Base-by-base conservation (phyloP, 2,113 vertebrate species). In the Erinaceus europaeus region DNA sequence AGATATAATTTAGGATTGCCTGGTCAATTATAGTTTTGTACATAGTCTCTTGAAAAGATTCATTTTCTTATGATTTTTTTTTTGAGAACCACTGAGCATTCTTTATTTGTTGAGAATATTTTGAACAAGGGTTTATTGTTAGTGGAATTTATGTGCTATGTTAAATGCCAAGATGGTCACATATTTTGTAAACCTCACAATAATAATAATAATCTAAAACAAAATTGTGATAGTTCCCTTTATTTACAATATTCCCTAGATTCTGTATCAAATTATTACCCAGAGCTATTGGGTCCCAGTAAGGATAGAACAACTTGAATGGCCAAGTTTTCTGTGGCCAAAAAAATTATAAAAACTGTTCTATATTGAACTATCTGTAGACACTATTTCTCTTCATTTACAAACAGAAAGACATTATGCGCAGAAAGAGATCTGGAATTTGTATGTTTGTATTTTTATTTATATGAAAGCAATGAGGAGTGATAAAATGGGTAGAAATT, bases 61-160 rank as follows among this genome's bases (percentile, higher is more conserved):
- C n/a, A n/a, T n/a, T n/a, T n/a, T n/a, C n/a, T n/a, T n/a, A n/a
- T n/a, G n/a, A n/a, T n/a, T n/a, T n/a, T n/a, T n/a, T n/a, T n/a
- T n/a, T n/a, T n/a, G n/a, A n/a, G n/a, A n/a, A n/a, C n/a, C n/a
- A n/a, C n/a, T n/a, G n/a, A n/a, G n/a, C n/a, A n/a, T n/a, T 53
- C 65, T n/a, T 68, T 88, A 84, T 85, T 18, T 6, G 32, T n/a
- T 46, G 52, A 86, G 48, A 88, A 17, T 69, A 83, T 76, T 38
- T 86, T 83, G 53, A 23, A 69, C 7, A 87, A 48, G 36, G 4
- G 29, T 50, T 71, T 73, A 38, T 25, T 78, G 9, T 62, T 80
- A 57, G 36, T 69, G 64, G 77, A 84, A 87, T 65, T 83, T 80
- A 40, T 61, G 18, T 64, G 52, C 20, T 62, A 27, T 38, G 0